Evolutionary conservation across 2,888 invertebrate species (phyloP), one percentile per base, ranked within the genome.

Genomic region (Macaria notata): DNA sequence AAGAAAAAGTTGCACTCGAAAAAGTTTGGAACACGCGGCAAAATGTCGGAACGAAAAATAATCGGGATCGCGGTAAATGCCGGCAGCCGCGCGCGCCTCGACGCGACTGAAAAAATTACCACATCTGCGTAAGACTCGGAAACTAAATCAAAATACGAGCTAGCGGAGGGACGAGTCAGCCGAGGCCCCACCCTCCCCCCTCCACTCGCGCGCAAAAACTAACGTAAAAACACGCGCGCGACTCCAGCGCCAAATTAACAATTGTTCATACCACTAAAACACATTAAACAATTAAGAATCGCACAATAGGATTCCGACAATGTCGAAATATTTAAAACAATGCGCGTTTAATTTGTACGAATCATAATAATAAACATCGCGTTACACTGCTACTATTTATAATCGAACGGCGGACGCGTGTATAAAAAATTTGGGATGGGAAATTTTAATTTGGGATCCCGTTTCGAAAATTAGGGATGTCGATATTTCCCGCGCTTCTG

Each of bases 91-190:
- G 88, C 88, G 88, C 88, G 86, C 76, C 70, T 82, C 82, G 79
- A 86, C 89, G 90, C 89, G 89, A 90, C 91, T 91, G 89, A 89
- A 91, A 91, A 89, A 91, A 86, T 83, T 83, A 83, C 88, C 81
- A 86, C 88, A 89, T 86, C 88, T 84, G 86, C 88, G 89, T 90
- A 89, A 89, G 88, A 85, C 82, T 89, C 78, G 81, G 86, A 90
- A 91, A 90, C 90, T 91, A 91, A 91, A 90, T 91, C 90, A 91
- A 90, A 91, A 91, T 91, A 91, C 87, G 79, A 81, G 86, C 86
- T 88, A 86, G 87, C 79, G 87, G 89, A 89, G 90, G 90, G 90
- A 88, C 90, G 90, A 87, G 79, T 84, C 90, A 76, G 67, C 73
- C 56, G 72, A 86, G 78, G 90, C 90, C 86, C 89, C 90, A 86